A percentile compares a stretch with the other conserved stretches of the same genome.
Evolutionary conservation across 1,140 invertebrate genomes (phyloP).

Genomic region (Triops longicaudatus): DNA sequence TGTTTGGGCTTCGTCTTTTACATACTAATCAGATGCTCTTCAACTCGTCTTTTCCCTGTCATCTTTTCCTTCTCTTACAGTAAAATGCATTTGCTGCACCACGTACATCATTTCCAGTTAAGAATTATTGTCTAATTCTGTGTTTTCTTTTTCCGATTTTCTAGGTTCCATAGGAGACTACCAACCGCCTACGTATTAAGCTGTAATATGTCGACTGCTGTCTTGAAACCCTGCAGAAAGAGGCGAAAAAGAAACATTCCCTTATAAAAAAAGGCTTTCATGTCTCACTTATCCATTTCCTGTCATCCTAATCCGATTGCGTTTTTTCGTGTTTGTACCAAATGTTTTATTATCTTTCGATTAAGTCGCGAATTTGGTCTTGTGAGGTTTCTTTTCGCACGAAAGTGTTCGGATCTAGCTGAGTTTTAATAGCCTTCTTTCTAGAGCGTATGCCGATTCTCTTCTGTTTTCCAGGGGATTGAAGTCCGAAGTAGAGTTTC

Average conservation of each 20-base stretch:
- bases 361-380: background rate
- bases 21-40: no score
- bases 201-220: background rate
- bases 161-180: constrained; percentile 25
- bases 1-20: no score
- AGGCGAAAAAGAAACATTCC: background rate
- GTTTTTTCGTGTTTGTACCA: background rate
- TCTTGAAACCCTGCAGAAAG: background rate
- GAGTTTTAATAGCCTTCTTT: background rate
- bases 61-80: no score
- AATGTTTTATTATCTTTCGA: background rate
- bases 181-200: constrained; percentile 28
- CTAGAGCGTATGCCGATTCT: background rate
- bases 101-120: background rate
- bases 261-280: background rate
- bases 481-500: background rate
- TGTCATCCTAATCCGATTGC: background rate
- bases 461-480: background rate
- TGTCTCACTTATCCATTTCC: background rate
- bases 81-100: no score
- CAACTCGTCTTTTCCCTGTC: no score
- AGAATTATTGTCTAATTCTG: background rate
- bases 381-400: background rate
- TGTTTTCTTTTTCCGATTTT: background rate
- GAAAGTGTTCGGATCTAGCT: background rate